These are phyloP conservation scores for Drosophila subpulchrella DNA, from an alignment of 1,140 invertebrate species.

Conservation along the genomic window DNA sequence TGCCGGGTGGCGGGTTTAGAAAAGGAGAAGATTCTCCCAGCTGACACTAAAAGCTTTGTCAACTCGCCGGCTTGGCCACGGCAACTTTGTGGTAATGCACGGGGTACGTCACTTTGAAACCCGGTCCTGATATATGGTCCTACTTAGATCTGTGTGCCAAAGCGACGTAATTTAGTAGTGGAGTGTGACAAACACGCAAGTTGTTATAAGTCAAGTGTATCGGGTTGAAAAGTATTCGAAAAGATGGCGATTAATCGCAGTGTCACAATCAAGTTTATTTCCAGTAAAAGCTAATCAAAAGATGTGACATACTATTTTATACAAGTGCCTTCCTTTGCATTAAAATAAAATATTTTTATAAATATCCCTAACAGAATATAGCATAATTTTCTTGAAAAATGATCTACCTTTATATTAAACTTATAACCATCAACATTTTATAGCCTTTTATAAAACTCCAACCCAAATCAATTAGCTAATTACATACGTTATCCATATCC, in stretches of 20 bases:
- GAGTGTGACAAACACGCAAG: constrained; percentile 55
- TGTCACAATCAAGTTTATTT: neutral
- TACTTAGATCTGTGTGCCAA: constrained; percentile 65
- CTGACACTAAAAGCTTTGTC: constrained; percentile 81
- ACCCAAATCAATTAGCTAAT: constrained; percentile 58
- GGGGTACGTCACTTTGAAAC: constrained; percentile 51
- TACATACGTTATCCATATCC: constrained; percentile 2
- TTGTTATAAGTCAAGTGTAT: constrained; percentile 53
- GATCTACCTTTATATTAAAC: no score
- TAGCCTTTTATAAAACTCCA: neutral
- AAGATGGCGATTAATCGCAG: constrained; percentile 44
- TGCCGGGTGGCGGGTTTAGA: neutral
- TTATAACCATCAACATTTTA: no score
- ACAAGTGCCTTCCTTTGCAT: no score
- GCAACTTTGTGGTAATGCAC: constrained; percentile 72
- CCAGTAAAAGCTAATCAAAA: neutral
- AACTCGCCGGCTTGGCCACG: constrained; percentile 64
- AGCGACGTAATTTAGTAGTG: constrained; percentile 64
- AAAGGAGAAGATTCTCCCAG: constrained; percentile 10
- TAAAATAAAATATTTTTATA: no score
- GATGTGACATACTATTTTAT: neutral
- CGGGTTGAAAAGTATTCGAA: constrained; percentile 31
- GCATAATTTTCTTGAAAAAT: no score
- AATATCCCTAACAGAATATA: no score
- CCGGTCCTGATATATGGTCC: constrained; percentile 64